These are phyloP conservation scores for Talpa occidentalis DNA, from an alignment of 2,113 vertebrate genomes.

Conservation along the genomic window DNA sequence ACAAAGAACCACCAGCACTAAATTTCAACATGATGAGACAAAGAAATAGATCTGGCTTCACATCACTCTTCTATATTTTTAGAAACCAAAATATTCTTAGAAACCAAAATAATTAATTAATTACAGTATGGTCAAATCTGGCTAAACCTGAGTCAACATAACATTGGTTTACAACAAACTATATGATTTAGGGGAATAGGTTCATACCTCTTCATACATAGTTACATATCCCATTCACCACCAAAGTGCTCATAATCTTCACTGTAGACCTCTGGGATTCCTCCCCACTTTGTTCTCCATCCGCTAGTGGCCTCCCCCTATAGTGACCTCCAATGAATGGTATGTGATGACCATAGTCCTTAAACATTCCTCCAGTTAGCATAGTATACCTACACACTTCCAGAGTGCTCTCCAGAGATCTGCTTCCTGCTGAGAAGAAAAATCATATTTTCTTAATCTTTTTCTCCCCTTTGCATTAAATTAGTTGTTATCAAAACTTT, in stretches of 20 bases:
- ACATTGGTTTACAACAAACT: no score
- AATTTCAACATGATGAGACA: neutral
- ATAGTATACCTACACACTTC: fast-evolving
- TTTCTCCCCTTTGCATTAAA: neutral
- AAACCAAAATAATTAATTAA: neutral
- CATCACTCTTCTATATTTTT: no score
- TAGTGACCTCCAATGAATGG: no score
- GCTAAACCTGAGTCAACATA: neutral
- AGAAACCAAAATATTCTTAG: neutral
- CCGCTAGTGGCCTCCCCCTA: no score
- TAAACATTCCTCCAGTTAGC: neutral
- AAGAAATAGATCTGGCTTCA: fast-evolving
- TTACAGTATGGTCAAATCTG: neutral
- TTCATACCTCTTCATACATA: no score
- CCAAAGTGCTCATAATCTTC: no score
- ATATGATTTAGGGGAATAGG: no score
- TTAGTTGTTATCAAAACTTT: neutral
- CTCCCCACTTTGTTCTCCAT: neutral
- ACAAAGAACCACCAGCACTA: neutral
- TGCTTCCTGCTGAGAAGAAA: neutral
- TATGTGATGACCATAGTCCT: neutral
- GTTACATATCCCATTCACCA: no score
- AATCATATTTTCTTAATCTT: neutral
- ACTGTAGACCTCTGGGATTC: no score
- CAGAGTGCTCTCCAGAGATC: no score